Conservation (phyloP, 1,140 invertebrate species). For the roundworm (Caenorhabditis elegans) region WBcel235 BX284602.5:10625501-10626000, state of each 20-base stretch:
- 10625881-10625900: not conserved
- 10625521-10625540: not conserved
- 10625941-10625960: too few species aligned
- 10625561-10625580: slow-evolving; percentile 40
- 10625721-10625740: slow-evolving; percentile 44
- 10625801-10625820: slow-evolving; percentile 32
- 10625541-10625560: not conserved
- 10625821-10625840: not conserved
- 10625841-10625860: not conserved
- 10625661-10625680: not conserved
- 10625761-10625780: slow-evolving; percentile 51
- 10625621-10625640: slow-evolving; percentile 1
- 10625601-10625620: slow-evolving; percentile 12
- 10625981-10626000: too few species aligned
- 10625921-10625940: not conserved
- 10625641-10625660: not conserved
- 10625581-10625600: slow-evolving; percentile 41
- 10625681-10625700: not conserved
- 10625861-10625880: not conserved
- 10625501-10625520: not conserved
- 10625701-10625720: slow-evolving; percentile 17
- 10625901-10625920: not conserved
- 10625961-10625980: too few species aligned
- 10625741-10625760: slow-evolving; percentile 37
- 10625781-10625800: slow-evolving; percentile 40